phyloP scores from a whole-genome alignment of 2,888 invertebrate genomes.

The Eupithecia dodoneata region DNA sequence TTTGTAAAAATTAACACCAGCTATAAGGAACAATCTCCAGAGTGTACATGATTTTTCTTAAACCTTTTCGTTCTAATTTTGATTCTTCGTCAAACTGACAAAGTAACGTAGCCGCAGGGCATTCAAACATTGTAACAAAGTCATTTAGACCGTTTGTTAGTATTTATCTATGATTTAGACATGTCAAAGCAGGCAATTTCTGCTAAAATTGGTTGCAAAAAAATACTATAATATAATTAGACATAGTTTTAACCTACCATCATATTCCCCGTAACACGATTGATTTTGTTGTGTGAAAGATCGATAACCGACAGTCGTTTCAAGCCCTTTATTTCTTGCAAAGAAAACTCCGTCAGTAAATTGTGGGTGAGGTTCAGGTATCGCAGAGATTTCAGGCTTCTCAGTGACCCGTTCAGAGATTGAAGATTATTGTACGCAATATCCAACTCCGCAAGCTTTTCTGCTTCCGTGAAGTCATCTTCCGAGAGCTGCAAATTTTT shows the following conservation, averaged over 20 bases:
- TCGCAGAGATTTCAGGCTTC: conserved; percentile 87
- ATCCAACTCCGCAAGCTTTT: conserved; percentile 87
- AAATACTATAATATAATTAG: neutral
- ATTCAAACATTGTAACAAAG: neutral
- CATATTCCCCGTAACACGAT: conserved; percentile 86
- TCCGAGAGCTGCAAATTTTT: conserved; percentile 85
- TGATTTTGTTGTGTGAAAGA: conserved; percentile 90
- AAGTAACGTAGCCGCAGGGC: neutral
- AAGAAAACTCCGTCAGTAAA: conserved; percentile 89
- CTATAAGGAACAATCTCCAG: neutral
- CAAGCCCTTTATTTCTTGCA: conserved; percentile 91
- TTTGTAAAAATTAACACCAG: neutral
- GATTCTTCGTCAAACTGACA: neutral
- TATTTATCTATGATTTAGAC: too few relatives aligned
- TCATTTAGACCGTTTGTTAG: too few relatives aligned
- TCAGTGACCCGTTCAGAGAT: conserved; percentile 88
- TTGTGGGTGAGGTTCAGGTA: conserved; percentile 91
- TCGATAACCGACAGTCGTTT: conserved; percentile 89
- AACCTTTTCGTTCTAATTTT: neutral
- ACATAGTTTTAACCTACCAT: conserved; percentile 74
- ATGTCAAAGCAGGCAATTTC: too few relatives aligned
- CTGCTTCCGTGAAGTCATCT: conserved; percentile 90
- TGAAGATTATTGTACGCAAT: conserved; percentile 89
- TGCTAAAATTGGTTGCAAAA: neutral
- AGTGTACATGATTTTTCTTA: too few relatives aligned